A percentile compares a stretch with the other conserved stretches of the same genome.
phyloP scores from a whole-genome alignment of 2,888 invertebrate species.

The Anticlea derivata region DNA sequence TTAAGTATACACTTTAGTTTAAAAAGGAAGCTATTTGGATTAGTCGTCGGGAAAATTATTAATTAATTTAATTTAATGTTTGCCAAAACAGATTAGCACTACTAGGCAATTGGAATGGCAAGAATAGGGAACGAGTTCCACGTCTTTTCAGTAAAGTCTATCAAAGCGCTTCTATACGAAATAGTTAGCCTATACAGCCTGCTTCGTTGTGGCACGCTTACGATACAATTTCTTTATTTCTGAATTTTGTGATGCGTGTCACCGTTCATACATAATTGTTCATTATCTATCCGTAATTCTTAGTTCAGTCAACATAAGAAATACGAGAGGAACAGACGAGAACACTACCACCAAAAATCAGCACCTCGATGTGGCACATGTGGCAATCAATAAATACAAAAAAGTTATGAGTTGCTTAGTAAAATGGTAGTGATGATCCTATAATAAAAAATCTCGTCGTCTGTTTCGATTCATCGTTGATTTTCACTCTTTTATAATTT shows the following conservation, averaged over 20 bases:
- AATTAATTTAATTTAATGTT: neutral
- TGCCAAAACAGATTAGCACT: neutral
- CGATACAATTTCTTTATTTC: neutral
- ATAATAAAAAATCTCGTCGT: no score
- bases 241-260: neutral
- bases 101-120: slow-evolving; percentile 9
- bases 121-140: slow-evolving; percentile 8
- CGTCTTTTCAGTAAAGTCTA: slow-evolving; percentile 9
- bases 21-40: slow-evolving; percentile 4
- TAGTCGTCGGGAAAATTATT: neutral
- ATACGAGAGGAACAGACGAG: neutral
- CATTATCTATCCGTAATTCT: neutral
- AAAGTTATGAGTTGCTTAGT: no score
- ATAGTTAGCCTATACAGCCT: neutral
- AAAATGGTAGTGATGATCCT: no score
- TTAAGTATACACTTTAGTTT: neutral
- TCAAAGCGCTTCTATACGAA: slow-evolving; percentile 7
- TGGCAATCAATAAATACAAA: no score
- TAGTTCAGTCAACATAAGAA: neutral
- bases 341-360: neutral
- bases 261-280: neutral
- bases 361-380: neutral
- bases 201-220: slow-evolving; percentile 1
- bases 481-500: no score
- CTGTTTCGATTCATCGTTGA: no score